A percentile compares a stretch with the other conserved stretches of the same genome.
phyloP scores from a whole-genome alignment of 2,888 invertebrate genomes.

The Microctonus aethiopoides region DNA sequence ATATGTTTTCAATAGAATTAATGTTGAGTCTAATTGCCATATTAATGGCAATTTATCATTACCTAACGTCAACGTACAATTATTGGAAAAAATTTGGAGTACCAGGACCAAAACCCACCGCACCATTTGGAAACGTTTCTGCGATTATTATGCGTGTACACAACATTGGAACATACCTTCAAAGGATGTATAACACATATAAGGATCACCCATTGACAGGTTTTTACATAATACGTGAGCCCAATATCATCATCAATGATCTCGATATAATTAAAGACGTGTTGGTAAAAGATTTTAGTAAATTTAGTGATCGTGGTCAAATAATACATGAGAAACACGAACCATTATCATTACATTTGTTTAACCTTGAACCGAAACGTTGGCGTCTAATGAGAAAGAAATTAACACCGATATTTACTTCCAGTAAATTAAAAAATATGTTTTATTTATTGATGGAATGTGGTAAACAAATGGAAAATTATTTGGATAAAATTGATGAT shows the following conservation, averaged over 20 bases:
- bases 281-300: conserved; percentile 40
- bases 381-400: conserved; percentile 67
- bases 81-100: conserved; percentile 63
- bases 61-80: conserved; percentile 59
- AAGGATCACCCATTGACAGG: conserved; percentile 58
- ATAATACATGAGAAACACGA: conserved; percentile 47
- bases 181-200: conserved; percentile 58
- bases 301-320: conserved; percentile 38
- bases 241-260: conserved; percentile 35
- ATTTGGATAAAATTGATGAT: conserved; percentile 21
- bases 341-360: conserved; percentile 59
- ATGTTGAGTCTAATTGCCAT: too few relatives aligned
- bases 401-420: conserved; percentile 68
- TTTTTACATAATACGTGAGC: conserved; percentile 48
- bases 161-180: background rate
- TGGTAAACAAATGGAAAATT: conserved; percentile 49
- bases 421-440: conserved; percentile 69
- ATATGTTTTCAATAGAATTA: too few relatives aligned
- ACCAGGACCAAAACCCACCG: conserved; percentile 56
- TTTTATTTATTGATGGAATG: conserved; percentile 64
- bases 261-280: conserved; percentile 36
- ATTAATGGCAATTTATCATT: conserved; percentile 30
- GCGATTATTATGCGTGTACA: conserved; percentile 37
- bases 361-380: conserved; percentile 60
- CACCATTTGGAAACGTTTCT: conserved; percentile 60